Evolutionary conservation across 2,113 vertebrate genomes (phyloP), one percentile per base, ranked within the genome.

Genomic region (Origma solitaria): DNA sequence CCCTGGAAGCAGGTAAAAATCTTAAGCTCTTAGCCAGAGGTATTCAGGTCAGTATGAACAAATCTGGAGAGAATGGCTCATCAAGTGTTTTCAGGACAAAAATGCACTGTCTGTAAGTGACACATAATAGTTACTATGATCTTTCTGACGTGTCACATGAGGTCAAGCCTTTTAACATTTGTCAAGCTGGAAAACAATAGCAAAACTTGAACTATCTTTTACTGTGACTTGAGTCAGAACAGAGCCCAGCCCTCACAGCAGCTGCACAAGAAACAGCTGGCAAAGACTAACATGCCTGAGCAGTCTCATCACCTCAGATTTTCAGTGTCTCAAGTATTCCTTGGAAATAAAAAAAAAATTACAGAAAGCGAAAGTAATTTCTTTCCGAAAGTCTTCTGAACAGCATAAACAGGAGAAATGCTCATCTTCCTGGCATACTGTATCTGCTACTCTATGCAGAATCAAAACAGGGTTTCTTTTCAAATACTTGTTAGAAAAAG

Each of bases 251-350:
- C 78, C 70, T 88, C 84, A 92, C 33, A 97, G 92, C 91, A 97
- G 95, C 82, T 97, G 94, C 91, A 90, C 58, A 80, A 72, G 56
- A 50, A 97, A 86, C 92, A 97, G 87, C 92, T 96, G 96, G 19
- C 77, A 92, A 90, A 86, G 40, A 77, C 33, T 71, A 69, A 94
- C 66, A 40, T 71, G 72, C 68, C 82, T 77, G 64, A 95, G 35
- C 53, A 81, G n/a, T 53, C 69, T 86, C 72, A 92, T 77, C 68
- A 80, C 68, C 86, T 91, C 68, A 84, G 45, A 93, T 40, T 82
- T 84, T 64, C 61, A 78, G 64, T 65, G 68, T 70, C 57, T 81
- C 68, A 86, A 92, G 65, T 27, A 30, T 53, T 62, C 42, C 82
- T 33, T 68, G 31, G 30, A 91, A 85, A 90, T 35, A 50, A n/a